Conservation (phyloP, 2,113 vertebrate genomes). For the Pteropus alecto region DNA sequence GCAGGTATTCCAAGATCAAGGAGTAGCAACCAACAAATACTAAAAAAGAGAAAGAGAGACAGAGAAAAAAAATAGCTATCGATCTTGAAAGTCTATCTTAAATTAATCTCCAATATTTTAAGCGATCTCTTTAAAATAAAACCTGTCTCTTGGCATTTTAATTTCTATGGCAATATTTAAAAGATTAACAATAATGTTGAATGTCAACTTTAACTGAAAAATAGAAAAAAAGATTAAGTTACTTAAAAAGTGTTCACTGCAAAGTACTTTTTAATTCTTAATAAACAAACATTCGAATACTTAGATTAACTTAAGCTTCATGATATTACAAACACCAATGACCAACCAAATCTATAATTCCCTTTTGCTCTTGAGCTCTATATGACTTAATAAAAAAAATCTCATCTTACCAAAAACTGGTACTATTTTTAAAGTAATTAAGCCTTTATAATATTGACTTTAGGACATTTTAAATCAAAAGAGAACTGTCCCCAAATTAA, state of each 20-base stretch:
- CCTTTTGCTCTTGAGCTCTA: not conserved
- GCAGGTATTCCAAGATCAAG: not conserved
- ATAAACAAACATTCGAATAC: not conserved
- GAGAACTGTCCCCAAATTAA: not conserved
- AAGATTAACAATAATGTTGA: no score
- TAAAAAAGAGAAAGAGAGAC: not conserved
- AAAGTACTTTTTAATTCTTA: not conserved
- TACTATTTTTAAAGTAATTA: not conserved
- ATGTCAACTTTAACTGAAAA: no score
- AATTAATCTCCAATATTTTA: not conserved
- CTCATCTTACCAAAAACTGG: not conserved
- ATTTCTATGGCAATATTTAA: not conserved
- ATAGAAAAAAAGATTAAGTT: not conserved
- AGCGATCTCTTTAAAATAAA: not conserved
- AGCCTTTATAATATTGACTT: not conserved
- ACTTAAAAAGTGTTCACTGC: not conserved
- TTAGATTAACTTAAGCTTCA: not conserved
- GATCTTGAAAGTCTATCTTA: not conserved
- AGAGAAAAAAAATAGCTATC: not conserved
- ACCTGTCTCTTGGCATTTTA: not conserved
- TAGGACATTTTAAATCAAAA: not conserved
- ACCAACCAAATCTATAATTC: not conserved
- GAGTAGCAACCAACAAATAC: not conserved
- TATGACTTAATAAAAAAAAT: not conserved
- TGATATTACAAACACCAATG: not conserved